Evolutionary conservation across 2,113 vertebrate species (phyloP).

Genomic region (Grus americana): DNA sequence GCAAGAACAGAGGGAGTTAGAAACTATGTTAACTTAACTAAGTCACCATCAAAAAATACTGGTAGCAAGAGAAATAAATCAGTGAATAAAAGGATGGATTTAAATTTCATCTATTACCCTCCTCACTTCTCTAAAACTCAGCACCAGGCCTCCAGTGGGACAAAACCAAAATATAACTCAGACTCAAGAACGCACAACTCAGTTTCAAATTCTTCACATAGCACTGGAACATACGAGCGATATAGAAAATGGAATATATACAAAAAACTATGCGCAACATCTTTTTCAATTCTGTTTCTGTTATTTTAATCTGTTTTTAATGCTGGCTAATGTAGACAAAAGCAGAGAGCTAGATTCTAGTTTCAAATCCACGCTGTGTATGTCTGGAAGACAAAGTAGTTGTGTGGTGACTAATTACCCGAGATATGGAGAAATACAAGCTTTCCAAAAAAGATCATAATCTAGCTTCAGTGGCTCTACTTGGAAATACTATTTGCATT

Average conservation of each 20-base stretch:
- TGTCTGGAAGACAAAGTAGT: not conserved
- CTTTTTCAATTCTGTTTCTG: not conserved
- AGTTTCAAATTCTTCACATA: not conserved
- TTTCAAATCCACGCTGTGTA: not conserved
- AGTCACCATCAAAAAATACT: not conserved
- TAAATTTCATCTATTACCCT: not conserved
- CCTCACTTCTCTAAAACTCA: not conserved
- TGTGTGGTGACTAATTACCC: not conserved
- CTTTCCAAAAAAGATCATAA: not conserved
- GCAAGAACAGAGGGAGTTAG: not conserved
- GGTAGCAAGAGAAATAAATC: not conserved
- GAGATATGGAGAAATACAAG: not conserved
- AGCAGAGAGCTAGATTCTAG: not conserved
- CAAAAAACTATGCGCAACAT: not conserved
- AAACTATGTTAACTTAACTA: not conserved
- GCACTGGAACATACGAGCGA: not conserved
- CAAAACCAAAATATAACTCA: not conserved
- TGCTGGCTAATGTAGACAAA: not conserved
- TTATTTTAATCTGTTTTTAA: not conserved
- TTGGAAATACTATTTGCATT: not conserved
- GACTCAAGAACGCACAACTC: not conserved
- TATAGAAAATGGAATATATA: not conserved
- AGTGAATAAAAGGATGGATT: not conserved
- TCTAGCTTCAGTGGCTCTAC: not conserved
- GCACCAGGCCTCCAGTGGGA: fast-evolving